Conservation (phyloP, 2,888 invertebrate species). For the Synergus japonicus region DNA sequence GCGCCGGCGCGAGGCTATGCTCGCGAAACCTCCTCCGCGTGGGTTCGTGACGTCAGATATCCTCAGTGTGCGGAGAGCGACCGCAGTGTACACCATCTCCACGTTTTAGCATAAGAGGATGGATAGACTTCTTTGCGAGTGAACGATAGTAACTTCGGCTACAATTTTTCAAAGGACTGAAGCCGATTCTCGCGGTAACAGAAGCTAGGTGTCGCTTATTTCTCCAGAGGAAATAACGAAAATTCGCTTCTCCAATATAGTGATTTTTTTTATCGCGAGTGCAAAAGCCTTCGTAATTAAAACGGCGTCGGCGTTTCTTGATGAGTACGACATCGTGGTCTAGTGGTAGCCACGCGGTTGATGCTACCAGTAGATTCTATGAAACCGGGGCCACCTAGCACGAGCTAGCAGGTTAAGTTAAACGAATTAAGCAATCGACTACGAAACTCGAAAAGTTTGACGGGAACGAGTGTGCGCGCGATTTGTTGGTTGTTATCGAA, state of each 20-base stretch:
- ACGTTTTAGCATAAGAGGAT: conserved; percentile 60
- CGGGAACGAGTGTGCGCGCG: conserved; percentile 34
- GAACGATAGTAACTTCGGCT: conserved; percentile 20
- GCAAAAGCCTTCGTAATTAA: neutral
- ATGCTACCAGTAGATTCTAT: conserved; percentile 54
- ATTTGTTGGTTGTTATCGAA: conserved; percentile 45
- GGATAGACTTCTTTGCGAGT: conserved; percentile 46
- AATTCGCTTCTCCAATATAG: neutral
- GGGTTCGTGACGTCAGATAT: conserved; percentile 75
- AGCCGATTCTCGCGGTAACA: neutral
- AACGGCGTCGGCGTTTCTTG: conserved; percentile 50
- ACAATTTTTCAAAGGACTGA: neutral
- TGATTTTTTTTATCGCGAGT: conserved; percentile 13
- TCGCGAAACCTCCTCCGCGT: conserved; percentile 75
- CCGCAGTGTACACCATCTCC: conserved; percentile 74
- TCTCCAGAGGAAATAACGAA: neutral
- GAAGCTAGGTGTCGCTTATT: conserved; percentile 22
- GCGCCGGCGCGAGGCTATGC: conserved; percentile 72
- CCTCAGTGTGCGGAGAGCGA: conserved; percentile 77
- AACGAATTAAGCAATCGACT: conserved; percentile 44
- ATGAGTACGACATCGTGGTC: conserved; percentile 63
- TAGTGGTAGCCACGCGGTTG: conserved; percentile 60
- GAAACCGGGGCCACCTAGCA: conserved; percentile 62
- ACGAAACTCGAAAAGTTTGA: conserved; percentile 11
- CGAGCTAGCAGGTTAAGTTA: conserved; percentile 49